A percentile compares a stretch with the other conserved stretches of the same genome.
phyloP scores from a whole-genome alignment of 2,113 vertebrate genomes.

The Nothobranchius furzeri region DNA sequence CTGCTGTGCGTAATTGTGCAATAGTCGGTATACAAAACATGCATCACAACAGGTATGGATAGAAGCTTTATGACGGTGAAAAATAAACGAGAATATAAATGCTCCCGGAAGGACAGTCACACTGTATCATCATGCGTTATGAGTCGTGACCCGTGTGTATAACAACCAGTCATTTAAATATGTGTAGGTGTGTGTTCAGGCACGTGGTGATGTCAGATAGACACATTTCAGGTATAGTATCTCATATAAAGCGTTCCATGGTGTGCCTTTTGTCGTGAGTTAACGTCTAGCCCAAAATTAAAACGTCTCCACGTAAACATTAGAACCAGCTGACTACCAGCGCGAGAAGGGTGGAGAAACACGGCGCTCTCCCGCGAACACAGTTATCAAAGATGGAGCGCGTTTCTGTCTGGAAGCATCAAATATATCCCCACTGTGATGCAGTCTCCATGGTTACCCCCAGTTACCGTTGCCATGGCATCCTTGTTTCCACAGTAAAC shows the following conservation, averaged over 20 bases:
- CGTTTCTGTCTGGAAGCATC: constrained; percentile 88
- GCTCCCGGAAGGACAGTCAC: constrained; percentile 38
- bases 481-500: constrained; percentile 87
- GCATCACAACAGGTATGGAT: constrained; percentile 45
- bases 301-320: constrained; percentile 40
- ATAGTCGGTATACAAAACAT: constrained; percentile 22
- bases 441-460: constrained; percentile 91
- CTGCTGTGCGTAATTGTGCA: constrained; percentile 54
- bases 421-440: constrained; percentile 87
- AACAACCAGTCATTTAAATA: constrained; percentile 54
- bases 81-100: constrained; percentile 23
- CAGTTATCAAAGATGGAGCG: constrained; percentile 68
- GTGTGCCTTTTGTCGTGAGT: constrained; percentile 68
- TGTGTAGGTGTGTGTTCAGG: constrained; percentile 58
- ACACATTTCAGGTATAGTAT: constrained; percentile 56
- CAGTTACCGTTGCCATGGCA: constrained; percentile 93
- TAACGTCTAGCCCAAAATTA: constrained; percentile 62
- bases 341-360: constrained; percentile 49
- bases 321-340: constrained; percentile 27
- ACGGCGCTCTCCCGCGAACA: constrained; percentile 17
- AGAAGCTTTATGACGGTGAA: constrained; percentile 57
- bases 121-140: constrained; percentile 42
- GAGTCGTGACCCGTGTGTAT: constrained; percentile 59
- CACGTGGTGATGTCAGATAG: constrained; percentile 59
- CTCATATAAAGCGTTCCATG: constrained; percentile 60